Conservation (phyloP, 2,797 vertebrate genomes). For the Anas acuta region DNA sequence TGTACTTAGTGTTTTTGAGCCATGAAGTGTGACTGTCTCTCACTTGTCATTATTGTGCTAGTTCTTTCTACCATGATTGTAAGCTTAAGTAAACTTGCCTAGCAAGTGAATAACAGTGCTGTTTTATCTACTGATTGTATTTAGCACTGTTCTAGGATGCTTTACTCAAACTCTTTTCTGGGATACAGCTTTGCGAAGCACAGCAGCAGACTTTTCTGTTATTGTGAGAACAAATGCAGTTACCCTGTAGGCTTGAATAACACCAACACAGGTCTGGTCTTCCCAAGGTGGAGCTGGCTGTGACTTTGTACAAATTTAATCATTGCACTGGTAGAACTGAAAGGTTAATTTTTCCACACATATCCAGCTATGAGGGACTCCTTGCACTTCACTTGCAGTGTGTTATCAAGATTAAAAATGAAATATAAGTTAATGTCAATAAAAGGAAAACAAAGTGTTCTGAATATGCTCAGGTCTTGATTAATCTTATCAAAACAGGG, state of each 20-base stretch:
- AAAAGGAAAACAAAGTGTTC: background rate
- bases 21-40: rapidly evolving
- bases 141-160: background rate
- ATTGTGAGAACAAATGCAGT: background rate
- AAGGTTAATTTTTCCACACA: background rate
- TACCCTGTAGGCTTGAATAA: background rate
- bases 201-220: background rate
- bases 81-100: background rate
- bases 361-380: background rate
- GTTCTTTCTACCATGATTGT: background rate
- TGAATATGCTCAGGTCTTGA: background rate
- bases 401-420: background rate
- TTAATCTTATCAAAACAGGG: background rate
- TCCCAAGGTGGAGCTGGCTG: background rate
- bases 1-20: background rate
- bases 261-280: background rate
- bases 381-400: background rate
- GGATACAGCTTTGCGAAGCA: background rate
- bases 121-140: background rate
- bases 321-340: background rate
- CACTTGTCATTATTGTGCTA: background rate
- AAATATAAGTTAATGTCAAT: background rate
- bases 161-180: background rate
- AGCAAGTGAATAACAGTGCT: background rate
- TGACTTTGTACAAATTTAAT: background rate